Conservation (phyloP, 2,888 invertebrate species). For the Trisateles emortualis region DNA sequence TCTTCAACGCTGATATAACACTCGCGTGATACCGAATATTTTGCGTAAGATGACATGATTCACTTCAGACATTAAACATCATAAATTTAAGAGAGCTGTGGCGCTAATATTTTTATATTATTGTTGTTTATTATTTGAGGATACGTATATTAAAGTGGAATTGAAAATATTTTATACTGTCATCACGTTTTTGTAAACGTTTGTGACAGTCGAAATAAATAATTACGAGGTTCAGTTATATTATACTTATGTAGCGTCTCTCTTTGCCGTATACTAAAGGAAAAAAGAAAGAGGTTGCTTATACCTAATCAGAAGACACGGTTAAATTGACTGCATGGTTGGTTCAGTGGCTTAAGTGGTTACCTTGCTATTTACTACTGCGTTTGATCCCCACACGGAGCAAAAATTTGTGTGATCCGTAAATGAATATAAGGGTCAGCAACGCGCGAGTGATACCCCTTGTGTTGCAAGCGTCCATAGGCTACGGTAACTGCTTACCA, state of each 20-base stretch:
- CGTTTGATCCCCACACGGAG: too few species aligned
- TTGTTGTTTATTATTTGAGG: slow-evolving; percentile 13
- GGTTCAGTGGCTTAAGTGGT: too few species aligned
- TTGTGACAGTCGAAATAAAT: neutral
- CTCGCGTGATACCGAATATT: neutral
- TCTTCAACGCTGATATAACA: slow-evolving; percentile 1
- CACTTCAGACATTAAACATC: slow-evolving; percentile 11
- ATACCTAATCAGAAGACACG: too few species aligned
- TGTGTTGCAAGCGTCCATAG: too few species aligned
- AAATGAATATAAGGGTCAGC: too few species aligned
- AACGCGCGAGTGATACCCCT: too few species aligned
- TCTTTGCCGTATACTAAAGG: too few species aligned
- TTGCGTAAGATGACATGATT: slow-evolving; percentile 7
- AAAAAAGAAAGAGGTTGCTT: too few species aligned
- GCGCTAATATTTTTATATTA: slow-evolving; percentile 27
- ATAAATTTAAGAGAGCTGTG: slow-evolving; percentile 1
- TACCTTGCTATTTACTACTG: too few species aligned
- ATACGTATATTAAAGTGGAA: neutral
- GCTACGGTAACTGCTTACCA: too few species aligned
- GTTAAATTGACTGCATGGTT: too few species aligned
- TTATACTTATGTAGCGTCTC: neutral
- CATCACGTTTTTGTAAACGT: neutral
- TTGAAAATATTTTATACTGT: slow-evolving; percentile 2
- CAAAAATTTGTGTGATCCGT: too few species aligned
- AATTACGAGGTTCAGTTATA: neutral